Base-by-base conservation (phyloP, 2,113 vertebrate species). In the human region DNA sequence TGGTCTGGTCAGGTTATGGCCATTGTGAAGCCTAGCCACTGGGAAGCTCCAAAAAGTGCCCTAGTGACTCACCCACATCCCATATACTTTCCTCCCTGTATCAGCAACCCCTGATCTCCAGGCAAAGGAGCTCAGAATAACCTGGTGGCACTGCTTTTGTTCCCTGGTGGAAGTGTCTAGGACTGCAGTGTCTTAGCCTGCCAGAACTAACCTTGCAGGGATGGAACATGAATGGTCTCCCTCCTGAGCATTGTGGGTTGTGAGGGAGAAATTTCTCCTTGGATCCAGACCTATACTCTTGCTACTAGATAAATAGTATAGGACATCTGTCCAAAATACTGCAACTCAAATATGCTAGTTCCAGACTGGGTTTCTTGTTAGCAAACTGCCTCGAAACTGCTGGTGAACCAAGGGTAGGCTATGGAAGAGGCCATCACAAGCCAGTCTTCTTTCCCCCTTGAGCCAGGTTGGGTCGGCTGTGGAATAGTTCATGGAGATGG, bases 291-390 rank as follows among this genome's bases (percentile, higher is more conserved):
- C 12, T 50, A 81, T 16, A 7, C 7, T 25, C 52, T 57, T 23
- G 30, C 50, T 55, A 22, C 30, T n/a, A 35, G 32, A 35, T 17
- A n/a, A 35, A 35, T 52, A 8, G 17, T 32, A 52, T 14, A 76
- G 25, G 27, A 16, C 6, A 7, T 16, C 48, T 48, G 13, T 20
- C 35, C 35, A 55, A 22, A 22, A 52, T 16, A 38, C 20, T 57
- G 22, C 0, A 8, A 25, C 20, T 55, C 4, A 0, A 55, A 50
- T 7, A 35, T 81, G 22, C 52, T 48, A 1, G 6, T 57, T n/a
- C 17, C 52, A 57, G 35, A 22, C 6, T 25, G n/a, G 35, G 20
- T 32, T 32, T 72, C 10, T 32, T 78, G 27, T 7, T 50, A 10
- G 43, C 35, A n/a, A 45, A 75, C 68, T 6, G 10, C 64, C 40